Base-by-base conservation (phyloP, 2,888 invertebrate species). In the Candidula unifasciata region DNA sequence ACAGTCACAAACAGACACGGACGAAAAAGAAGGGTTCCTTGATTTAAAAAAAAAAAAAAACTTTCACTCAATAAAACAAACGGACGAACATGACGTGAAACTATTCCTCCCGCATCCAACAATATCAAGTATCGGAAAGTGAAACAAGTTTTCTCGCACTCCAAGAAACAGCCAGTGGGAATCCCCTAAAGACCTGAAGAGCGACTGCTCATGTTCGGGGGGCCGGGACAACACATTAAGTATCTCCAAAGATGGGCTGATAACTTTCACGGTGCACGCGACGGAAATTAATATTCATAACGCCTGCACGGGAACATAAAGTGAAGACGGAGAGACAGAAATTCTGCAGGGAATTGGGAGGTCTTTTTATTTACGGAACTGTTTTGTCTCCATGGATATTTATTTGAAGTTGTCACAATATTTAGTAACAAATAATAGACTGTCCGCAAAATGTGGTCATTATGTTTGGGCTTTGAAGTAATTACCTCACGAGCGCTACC, bases 211-310 rank as follows among this genome's bases (percentile, higher is more conserved):
- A 37, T 83, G 83, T 82, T 82, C 73, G 60, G 44, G 74, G 30
- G 64, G 64, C 27, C 64, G 73, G 82, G 74, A 82, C 73, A 82
- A 74, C 74, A 74, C 64, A 37, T 60, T n/a, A 54, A 82, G 82
- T 74, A 82, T 73, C 60, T 8, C 24, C 35, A 24, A 35, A 64
- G 78, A 27, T 57, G 60, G 78, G 78, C 60, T 73, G 82, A 74
- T 74, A 74, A 74, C 35, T 64, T 74, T 82, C 30, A 44, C 82
- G 37, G 69, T 74, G 73, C 82, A 82, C 82, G 82, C 82, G 82
- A 82, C 21, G 82, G 64, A 37, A 82, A 82, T 82, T 82, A 82
- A 82, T 82, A 82, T 82, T 82, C 74, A 82, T 82, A 82, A 64
- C 3, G 74, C 27, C 60, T 60, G 74, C 74, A 44, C 52, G 64